These are phyloP conservation scores for Sebastes cheni DNA, from an alignment of 2,797 vertebrate species.

Conservation along the genomic window DNA sequence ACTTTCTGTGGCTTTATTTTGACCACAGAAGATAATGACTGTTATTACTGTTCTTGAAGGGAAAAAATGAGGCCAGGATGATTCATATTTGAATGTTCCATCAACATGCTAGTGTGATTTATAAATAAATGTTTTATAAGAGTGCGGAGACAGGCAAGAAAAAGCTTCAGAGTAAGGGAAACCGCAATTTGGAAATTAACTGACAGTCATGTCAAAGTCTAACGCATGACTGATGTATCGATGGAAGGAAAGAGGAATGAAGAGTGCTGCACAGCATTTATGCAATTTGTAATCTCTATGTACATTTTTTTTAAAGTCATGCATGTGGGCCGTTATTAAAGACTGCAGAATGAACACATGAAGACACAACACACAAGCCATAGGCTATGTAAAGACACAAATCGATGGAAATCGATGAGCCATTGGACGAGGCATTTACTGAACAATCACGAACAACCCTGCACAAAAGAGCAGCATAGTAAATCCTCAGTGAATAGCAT, in stretches of 20 bases:
- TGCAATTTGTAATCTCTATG: neutral
- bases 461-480: slow-evolving; percentile 1
- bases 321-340: neutral
- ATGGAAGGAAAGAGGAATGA: neutral
- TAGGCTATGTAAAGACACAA: neutral
- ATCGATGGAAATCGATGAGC: neutral
- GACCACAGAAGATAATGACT: neutral
- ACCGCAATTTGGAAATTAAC: neutral
- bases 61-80: neutral
- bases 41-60: neutral
- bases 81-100: slow-evolving; percentile 25
- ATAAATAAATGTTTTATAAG: slow-evolving; percentile 9
- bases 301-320: neutral
- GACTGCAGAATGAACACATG: neutral
- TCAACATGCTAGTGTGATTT: slow-evolving; percentile 11
- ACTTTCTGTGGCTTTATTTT: slow-evolving; percentile 2
- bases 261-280: neutral
- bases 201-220: slow-evolving; percentile 14
- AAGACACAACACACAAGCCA: neutral
- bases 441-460: neutral
- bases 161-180: slow-evolving; percentile 2
- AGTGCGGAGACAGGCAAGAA: neutral
- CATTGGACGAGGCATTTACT: neutral
- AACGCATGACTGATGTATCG: slow-evolving; percentile 1
- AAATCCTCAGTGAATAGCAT: slow-evolving; percentile 15